A percentile compares a stretch with the other conserved stretches of the same genome.
These are phyloP conservation scores for Xiphophorus hellerii DNA, from an alignment of 2,113 vertebrate species.

Conservation along the genomic window DNA sequence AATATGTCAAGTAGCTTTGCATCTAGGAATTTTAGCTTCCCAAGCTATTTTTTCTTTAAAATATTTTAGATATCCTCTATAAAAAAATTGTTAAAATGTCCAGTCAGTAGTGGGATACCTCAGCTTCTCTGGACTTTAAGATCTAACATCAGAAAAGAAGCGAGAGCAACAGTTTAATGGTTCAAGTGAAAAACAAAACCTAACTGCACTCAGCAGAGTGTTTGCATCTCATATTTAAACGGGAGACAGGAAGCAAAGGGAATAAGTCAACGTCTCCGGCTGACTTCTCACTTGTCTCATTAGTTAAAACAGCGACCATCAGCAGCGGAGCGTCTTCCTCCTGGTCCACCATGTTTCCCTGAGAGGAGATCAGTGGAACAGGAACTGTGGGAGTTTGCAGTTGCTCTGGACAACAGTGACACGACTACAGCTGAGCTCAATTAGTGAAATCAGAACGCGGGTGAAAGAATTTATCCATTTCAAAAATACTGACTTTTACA, in stretches of 20 bases:
- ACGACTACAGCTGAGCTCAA: constrained; percentile 35
- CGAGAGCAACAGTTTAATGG: constrained; percentile 2
- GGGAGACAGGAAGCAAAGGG: constrained; percentile 49
- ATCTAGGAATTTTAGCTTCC: too few species aligned
- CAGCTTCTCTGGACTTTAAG: too few species aligned
- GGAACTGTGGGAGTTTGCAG: constrained; percentile 16
- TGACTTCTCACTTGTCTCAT: constrained; percentile 71
- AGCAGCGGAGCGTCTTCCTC: constrained; percentile 56
- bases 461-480: constrained; percentile 9
- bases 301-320: constrained; percentile 65
- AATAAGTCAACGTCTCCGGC: constrained; percentile 61
- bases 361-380: constrained; percentile 55
- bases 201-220: background rate
- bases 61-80: background rate
- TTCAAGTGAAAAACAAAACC: constrained; percentile 2
- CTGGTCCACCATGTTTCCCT: constrained; percentile 47
- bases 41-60: background rate
- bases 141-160: too few species aligned
- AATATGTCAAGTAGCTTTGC: too few species aligned
- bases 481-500: background rate
- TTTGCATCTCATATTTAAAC: constrained; percentile 47
- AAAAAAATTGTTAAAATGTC: background rate
- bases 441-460: constrained; percentile 41
- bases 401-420: constrained; percentile 18
- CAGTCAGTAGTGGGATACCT: too few species aligned